Percentiles rank a stretch among this genome's conserved stretches.
Evolutionary conservation across 1,140 invertebrate species (phyloP).

Genomic region (Ptiloglossa arizonensis): DNA sequence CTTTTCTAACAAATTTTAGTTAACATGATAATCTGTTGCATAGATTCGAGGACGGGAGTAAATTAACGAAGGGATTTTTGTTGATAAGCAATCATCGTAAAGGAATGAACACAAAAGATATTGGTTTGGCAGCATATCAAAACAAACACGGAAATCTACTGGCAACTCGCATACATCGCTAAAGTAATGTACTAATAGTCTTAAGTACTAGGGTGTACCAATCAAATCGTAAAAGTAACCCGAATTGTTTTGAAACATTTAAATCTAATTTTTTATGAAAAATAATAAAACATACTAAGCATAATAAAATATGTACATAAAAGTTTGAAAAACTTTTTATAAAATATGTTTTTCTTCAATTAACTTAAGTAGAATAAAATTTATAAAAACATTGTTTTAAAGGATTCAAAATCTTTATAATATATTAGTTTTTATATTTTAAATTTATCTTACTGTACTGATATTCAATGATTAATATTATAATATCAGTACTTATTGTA

Average conservation of each 20-base stretch:
- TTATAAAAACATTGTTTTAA: background rate
- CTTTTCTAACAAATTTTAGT: background rate
- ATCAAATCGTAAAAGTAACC: background rate
- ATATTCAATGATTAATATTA: too few relatives aligned
- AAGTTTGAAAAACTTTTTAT: background rate
- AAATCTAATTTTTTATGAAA: background rate
- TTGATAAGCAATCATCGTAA: background rate
- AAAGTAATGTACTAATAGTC: background rate
- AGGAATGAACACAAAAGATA: background rate
- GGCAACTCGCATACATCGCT: background rate
- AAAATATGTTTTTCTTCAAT: background rate
- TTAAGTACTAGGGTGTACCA: background rate
- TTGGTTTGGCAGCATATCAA: background rate
- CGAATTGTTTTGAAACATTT: background rate
- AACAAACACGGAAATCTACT: background rate
- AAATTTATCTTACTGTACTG: background rate
- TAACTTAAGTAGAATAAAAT: background rate
- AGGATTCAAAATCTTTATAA: background rate
- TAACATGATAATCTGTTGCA: background rate
- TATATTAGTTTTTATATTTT: background rate
- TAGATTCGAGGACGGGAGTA: background rate
- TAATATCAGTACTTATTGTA: background rate
- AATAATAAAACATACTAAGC: background rate
- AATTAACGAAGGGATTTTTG: background rate
- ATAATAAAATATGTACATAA: background rate